Percentiles rank a stretch among this genome's conserved stretches.
phyloP scores from a whole-genome alignment of 2,797 vertebrate genomes.

The Cossypha niveicapilla region DNA sequence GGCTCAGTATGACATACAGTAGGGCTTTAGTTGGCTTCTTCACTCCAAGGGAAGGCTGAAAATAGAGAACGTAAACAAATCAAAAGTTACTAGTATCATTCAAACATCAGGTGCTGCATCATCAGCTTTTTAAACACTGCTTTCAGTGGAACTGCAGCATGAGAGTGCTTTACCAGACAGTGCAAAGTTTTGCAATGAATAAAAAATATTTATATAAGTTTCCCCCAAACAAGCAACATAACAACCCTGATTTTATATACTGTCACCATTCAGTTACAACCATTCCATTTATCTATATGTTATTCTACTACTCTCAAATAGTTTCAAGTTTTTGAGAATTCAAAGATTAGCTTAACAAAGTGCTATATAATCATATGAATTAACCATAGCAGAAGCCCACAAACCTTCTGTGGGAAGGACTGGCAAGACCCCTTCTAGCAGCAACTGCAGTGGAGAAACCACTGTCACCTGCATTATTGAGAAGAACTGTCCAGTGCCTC shows the following conservation, averaged over 20 bases:
- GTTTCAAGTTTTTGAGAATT: neutral
- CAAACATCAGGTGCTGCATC: neutral
- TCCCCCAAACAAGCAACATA: neutral
- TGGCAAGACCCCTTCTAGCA: neutral
- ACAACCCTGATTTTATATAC: neutral
- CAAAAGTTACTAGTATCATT: neutral
- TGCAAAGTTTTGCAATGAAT: neutral
- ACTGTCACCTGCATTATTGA: neutral
- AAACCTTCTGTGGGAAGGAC: neutral
- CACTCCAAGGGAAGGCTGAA: slow-evolving; percentile 84
- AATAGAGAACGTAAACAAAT: neutral
- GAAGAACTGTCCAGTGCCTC: neutral
- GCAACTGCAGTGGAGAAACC: neutral
- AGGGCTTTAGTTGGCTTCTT: slow-evolving; percentile 82
- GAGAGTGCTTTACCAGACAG: neutral
- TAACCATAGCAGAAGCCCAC: neutral
- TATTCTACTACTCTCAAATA: neutral
- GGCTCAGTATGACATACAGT: slow-evolving; percentile 87
- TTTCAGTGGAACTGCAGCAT: neutral
- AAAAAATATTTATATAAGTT: neutral
- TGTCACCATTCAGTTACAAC: neutral
- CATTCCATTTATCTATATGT: neutral
- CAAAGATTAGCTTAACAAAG: neutral
- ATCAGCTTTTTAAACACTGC: neutral
- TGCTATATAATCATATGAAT: neutral